phyloP scores from a whole-genome alignment of 1,140 invertebrate species.

The Calephelis virginiensis region DNA sequence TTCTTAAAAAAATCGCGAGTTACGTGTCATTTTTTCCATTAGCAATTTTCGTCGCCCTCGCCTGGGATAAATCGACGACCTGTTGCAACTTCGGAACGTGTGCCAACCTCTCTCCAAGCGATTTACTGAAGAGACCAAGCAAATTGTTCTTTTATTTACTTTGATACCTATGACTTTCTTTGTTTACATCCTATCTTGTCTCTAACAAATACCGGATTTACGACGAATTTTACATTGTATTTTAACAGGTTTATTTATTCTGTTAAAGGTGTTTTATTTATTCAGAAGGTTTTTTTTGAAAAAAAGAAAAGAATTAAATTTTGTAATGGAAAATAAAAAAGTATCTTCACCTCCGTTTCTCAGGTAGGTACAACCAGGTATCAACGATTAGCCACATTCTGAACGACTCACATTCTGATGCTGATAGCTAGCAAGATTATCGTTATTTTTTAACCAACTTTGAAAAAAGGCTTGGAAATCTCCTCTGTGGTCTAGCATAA shows the following conservation, averaged over 20 bases:
- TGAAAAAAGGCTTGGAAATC: too few species aligned
- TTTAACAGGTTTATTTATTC: neutral
- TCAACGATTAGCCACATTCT: too few species aligned
- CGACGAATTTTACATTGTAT: neutral
- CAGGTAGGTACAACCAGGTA: too few species aligned
- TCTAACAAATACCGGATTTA: conserved; percentile 1
- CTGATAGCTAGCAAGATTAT: too few species aligned
- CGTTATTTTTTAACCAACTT: too few species aligned
- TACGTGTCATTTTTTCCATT: conserved; percentile 65
- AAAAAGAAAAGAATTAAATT: too few species aligned
- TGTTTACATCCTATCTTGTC: conserved; percentile 22
- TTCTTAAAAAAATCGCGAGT: conserved; percentile 50
- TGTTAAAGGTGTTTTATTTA: neutral
- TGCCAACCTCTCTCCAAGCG: conserved; percentile 41
- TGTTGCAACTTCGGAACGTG: conserved; percentile 58
- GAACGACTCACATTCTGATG: too few species aligned
- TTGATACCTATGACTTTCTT: conserved; percentile 25
- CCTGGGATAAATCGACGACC: conserved; percentile 59
- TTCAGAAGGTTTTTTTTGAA: too few species aligned
- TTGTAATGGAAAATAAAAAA: too few species aligned
- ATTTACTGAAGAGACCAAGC: conserved; percentile 41
- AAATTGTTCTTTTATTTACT: conserved; percentile 57
- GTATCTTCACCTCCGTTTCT: too few species aligned
- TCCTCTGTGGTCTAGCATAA: too few species aligned
- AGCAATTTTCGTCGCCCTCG: conserved; percentile 45